phyloP scores from a whole-genome alignment of 2,113 vertebrate species.

The Daboia siamensis region DNA sequence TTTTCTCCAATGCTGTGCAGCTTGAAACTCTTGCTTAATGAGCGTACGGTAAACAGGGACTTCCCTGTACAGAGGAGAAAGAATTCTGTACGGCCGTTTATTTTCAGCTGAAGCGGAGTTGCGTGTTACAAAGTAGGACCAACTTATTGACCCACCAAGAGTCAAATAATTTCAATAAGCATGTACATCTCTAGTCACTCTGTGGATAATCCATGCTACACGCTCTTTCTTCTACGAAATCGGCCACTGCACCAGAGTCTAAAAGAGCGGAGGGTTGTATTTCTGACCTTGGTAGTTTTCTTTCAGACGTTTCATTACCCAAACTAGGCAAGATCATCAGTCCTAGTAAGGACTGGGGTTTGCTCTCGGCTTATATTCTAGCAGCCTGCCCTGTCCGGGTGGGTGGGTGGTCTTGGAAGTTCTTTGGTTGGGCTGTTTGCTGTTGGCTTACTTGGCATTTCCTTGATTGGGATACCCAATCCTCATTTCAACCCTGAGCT shows the following conservation, averaged over 20 bases:
- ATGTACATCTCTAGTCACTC: not conserved
- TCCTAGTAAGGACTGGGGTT: not conserved
- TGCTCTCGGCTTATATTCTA: not conserved
- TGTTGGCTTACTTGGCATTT: not conserved
- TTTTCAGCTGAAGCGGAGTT: not conserved
- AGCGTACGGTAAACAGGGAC: not conserved
- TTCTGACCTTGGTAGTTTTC: not conserved
- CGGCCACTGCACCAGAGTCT: not conserved
- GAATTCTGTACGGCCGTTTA: not conserved
- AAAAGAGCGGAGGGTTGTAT: not conserved
- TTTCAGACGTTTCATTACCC: not conserved
- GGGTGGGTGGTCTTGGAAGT: not conserved
- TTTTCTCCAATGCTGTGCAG: not conserved
- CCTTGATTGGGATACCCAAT: not conserved
- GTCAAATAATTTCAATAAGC: not conserved
- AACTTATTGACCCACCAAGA: not conserved
- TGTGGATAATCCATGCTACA: not conserved
- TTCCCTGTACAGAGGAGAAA: not conserved
- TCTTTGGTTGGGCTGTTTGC: not conserved
- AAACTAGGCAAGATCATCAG: not conserved
- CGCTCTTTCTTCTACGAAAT: not conserved
- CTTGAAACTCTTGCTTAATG: not conserved
- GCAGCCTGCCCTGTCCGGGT: no score
- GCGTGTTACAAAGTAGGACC: not conserved
- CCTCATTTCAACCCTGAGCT: not conserved